phyloP scores from a whole-genome alignment of 2,113 vertebrate genomes.

The Ovis canadensis region DNA sequence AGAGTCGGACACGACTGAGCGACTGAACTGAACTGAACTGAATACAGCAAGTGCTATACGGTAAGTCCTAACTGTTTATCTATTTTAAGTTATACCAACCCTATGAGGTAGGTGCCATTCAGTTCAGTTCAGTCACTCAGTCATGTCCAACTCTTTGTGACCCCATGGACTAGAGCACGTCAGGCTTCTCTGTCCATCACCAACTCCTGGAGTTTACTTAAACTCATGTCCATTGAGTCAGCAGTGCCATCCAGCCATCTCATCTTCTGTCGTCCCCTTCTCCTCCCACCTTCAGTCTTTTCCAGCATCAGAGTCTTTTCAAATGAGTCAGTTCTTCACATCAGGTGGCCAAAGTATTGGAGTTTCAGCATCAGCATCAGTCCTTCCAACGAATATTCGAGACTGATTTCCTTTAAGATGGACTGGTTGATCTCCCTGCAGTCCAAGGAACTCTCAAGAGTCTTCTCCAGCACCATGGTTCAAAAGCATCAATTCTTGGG shows the following conservation, averaged over 20 bases:
- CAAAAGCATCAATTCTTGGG: not conserved
- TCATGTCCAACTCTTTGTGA: not conserved
- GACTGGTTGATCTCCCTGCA: not conserved
- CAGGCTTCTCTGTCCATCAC: not conserved
- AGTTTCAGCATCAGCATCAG: not conserved
- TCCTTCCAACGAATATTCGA: not conserved
- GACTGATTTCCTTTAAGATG: not conserved
- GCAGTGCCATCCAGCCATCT: not conserved
- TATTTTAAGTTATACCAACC: not conserved
- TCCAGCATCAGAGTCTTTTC: not conserved
- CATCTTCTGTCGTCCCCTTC: not conserved
- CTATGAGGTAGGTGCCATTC: not conserved
- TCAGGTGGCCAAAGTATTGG: not conserved
- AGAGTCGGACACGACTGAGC: fast-evolving
- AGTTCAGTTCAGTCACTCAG: not conserved
- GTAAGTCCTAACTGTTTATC: not conserved
- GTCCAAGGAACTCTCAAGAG: not conserved
- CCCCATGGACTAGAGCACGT: fast-evolving
- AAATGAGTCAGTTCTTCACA: not conserved
- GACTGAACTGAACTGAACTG: too few species aligned
- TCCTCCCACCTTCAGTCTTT: not conserved
- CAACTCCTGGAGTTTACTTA: not conserved
- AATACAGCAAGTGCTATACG: not conserved
- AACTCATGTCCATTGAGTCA: not conserved
- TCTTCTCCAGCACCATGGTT: not conserved